phyloP scores from a whole-genome alignment of 2,888 invertebrate species.

The Coelinius sp. region DNA sequence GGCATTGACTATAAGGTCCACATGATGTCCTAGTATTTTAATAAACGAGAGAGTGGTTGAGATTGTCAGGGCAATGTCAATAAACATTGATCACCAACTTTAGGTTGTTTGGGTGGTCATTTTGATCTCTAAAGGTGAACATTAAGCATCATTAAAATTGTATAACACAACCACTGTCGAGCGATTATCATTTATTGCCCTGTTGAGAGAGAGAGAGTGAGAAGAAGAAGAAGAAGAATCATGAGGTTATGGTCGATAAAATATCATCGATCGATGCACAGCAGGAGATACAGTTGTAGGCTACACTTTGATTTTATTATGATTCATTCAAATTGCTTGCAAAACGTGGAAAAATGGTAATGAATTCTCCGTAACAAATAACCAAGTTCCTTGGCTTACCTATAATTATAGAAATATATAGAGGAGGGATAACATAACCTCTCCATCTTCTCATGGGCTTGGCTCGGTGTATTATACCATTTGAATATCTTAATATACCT shows the following conservation, averaged over 20 bases:
- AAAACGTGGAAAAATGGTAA: slow-evolving; percentile 55
- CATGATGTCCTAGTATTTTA: not conserved
- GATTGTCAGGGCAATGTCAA: slow-evolving; percentile 12
- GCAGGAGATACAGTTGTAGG: not conserved
- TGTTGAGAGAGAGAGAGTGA: not conserved
- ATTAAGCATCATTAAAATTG: not conserved
- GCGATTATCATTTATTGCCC: not conserved
- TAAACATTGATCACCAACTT: slow-evolving; percentile 9
- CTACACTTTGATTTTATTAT: slow-evolving; percentile 31
- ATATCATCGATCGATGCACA: not conserved
- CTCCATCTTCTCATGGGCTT: slow-evolving; percentile 5
- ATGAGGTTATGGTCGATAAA: not conserved
- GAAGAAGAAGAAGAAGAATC: not conserved
- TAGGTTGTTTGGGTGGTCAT: not conserved
- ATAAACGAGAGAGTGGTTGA: not conserved
- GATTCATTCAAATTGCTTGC: slow-evolving; percentile 54
- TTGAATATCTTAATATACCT: slow-evolving; percentile 50
- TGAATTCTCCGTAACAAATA: slow-evolving; percentile 57
- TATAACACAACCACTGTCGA: not conserved
- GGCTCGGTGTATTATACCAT: slow-evolving; percentile 35
- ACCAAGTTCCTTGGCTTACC: slow-evolving; percentile 45
- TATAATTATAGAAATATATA: slow-evolving; percentile 57
- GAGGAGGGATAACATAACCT: slow-evolving; percentile 37
- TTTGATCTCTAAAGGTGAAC: not conserved
- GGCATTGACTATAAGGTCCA: no score